phyloP scores from a whole-genome alignment of 1,140 invertebrate species.

The Hyles euphorbiae region DNA sequence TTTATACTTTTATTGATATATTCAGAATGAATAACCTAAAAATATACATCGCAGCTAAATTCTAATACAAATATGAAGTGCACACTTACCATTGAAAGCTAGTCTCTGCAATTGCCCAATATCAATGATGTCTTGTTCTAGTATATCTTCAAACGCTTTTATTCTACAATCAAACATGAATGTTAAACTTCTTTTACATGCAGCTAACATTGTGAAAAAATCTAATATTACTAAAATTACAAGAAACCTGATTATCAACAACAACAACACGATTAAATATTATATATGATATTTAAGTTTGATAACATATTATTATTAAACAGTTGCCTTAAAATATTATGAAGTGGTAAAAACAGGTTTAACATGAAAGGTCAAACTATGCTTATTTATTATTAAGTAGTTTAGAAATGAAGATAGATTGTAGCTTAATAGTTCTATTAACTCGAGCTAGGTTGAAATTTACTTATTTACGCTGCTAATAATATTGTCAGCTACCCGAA shows the following conservation, averaged over 20 bases:
- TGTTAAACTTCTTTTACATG: neutral
- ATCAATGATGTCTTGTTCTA: conserved; percentile 82
- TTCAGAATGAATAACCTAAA: no score
- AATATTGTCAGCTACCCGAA: neutral
- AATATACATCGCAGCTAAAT: neutral
- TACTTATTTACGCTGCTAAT: neutral
- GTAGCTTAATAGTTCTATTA: no score
- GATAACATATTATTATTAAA: no score
- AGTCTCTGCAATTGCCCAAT: conserved; percentile 79
- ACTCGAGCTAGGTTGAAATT: neutral
- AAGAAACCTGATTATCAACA: no score
- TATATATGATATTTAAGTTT: no score
- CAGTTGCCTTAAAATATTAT: no score
- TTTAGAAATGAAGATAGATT: neutral
- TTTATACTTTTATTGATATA: no score
- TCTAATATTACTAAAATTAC: neutral
- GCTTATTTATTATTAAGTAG: neutral
- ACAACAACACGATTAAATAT: no score
- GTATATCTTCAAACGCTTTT: conserved; percentile 83
- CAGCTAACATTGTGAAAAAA: neutral
- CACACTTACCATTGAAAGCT: conserved; percentile 84
- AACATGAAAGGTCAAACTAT: neutral
- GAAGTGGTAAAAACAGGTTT: no score
- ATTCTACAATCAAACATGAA: conserved; percentile 75
- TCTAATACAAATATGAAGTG: neutral